Evolutionary conservation across 2,797 vertebrate species (phyloP).

Genomic region (Tragopan temminckii): DNA sequence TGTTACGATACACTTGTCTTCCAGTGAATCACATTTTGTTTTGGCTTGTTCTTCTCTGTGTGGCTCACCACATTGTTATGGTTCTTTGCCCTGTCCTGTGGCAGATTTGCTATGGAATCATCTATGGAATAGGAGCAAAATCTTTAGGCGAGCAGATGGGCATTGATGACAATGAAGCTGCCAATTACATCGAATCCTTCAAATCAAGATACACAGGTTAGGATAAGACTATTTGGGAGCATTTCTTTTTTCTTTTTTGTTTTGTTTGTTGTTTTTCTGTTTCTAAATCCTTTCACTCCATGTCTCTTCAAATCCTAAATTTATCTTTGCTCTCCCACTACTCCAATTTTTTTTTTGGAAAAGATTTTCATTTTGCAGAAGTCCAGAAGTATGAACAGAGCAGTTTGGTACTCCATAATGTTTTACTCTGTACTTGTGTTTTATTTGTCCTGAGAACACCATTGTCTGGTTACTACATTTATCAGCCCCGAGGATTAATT

Average conservation of each 20-base stretch:
- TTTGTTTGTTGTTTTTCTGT: neutral
- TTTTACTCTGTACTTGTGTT: neutral
- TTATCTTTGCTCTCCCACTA: neutral
- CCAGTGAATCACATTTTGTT: conserved; percentile 10
- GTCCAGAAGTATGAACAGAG: neutral
- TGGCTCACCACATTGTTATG: neutral
- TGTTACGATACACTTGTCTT: neutral
- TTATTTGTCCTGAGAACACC: neutral
- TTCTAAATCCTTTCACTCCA: neutral
- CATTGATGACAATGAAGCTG: conserved; percentile 91
- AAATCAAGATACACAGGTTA: conserved; percentile 95
- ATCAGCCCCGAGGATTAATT: neutral
- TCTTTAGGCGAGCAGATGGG: conserved; percentile 97
- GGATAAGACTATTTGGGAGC: neutral
- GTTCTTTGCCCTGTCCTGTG: conserved; percentile 36
- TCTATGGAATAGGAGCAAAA: conserved; percentile 97
- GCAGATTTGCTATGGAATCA: conserved; percentile 98
- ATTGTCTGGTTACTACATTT: neutral
- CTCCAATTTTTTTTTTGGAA: neutral
- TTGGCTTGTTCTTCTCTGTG: conserved; percentile 28
- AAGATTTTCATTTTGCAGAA: neutral
- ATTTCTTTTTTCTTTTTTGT: neutral
- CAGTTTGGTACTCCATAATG: neutral
- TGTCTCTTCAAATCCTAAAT: neutral
- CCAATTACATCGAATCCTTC: conserved; percentile 94